Base-by-base conservation (phyloP, 2,797 vertebrate genomes). In the Esox masquinongy region DNA sequence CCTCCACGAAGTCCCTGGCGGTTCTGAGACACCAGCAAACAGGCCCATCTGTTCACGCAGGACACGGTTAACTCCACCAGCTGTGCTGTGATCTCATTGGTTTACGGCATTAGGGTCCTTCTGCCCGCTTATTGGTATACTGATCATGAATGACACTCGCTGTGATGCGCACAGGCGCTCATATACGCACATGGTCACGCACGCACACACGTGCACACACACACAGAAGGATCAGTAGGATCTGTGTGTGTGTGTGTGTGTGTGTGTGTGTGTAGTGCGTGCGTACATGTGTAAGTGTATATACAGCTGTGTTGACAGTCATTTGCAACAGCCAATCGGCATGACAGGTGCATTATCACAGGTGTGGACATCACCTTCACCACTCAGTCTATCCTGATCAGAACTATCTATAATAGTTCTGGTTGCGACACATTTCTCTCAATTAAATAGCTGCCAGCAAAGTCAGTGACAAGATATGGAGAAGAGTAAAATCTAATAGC, bases 301-400 rank as follows among this genome's bases (percentile, higher is more conserved):
- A 26, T 72, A 63, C 53, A 49, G 12, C 19, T 59, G 66, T 73
- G n/a, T 29, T 50, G 77, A 85, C 73, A 86, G 85, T 76, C 87
- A 82, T 79, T 81, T 50, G 34, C 74, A 74, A 79, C 80, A 43
- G 80, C 0, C 49, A 67, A 77, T 82, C 73, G 68, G 86, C 82
- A 80, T 85, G 91, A 88, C 90, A 88, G 87, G 86, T 90, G 84
- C 88, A 91, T 91, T 90, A 91, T 88, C 88, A 87, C 82, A 89
- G 91, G 91, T 91, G 36, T 8, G 36, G 36, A 39, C 36, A 39
- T 39, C 36, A 8, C 36, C 36, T 39, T 39, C 36, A 39, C 36
- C 36, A 39, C 36, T 39, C 5, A 39, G 36, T 39, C 5, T 0
- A 39, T 4, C 36, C 36, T 39, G 36, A 39, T 8, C 79, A 84